Evolutionary conservation across 2,888 invertebrate genomes (phyloP), one percentile per base, ranked within the genome.

Genomic region (Pristionchus maxplancki): DNA sequence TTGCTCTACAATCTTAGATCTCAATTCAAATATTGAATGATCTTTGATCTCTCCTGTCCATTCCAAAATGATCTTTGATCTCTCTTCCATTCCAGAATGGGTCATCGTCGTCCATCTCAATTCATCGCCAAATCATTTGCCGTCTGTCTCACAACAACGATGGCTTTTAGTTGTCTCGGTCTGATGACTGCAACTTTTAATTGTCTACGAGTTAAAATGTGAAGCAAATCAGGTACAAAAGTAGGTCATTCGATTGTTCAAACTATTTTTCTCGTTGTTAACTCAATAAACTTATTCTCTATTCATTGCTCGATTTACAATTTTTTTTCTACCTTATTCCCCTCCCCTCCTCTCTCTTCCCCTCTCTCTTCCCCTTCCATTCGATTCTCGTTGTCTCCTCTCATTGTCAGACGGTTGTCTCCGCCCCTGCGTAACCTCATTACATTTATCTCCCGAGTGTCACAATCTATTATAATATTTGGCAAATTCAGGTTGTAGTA

Each of bases 161-260:
- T 87, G 48, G 71, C 71, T 5, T 87, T 87, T 37, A 34, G 48
- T 34, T 64, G 67, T 44, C 37, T 86, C 44, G 86, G 86, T 20
- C 48, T 86, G 2, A 86, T 86, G 67, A 67, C 67, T 6, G 64
- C 64, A 5, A 67, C 67, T 28, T 86, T 37, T n/a, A 86, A 86
- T 48, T 86, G 86, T 67, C 48, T 86, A 48, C 86, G 86, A 31
- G 67, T 86, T 13, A 86, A 86, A 37, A 86, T 86, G 86, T 86
- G 67, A 86, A 24, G 44, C 11, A 50, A 81, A 11, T 11, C n/a
- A 11, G 78, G 40, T 78, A 78, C 1, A 8, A 78, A 17, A 34
- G 78, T 78, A 17, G 40, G 37, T 34, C n/a, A 13, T 40, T n/a
- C 31, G 20, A 78, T 34, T 74, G 20, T 81, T 28, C 13, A n/a